Evolutionary conservation across 2,888 invertebrate genomes (phyloP).

Genomic region (Parascotia fuliginaria): DNA sequence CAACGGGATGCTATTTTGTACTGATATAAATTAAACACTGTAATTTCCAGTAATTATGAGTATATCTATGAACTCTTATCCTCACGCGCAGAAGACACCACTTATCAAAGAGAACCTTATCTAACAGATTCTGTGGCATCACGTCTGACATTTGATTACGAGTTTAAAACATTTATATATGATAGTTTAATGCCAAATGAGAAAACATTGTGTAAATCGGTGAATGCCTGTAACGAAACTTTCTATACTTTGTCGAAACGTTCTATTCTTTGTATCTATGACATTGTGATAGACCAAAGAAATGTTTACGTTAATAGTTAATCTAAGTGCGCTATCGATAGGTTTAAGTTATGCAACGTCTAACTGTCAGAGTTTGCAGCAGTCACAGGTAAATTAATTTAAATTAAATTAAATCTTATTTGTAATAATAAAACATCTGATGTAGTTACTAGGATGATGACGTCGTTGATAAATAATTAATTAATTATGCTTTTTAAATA

Average conservation of each 20-base stretch:
- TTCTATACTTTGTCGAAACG: slow-evolving; percentile 2
- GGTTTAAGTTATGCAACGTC: slow-evolving; percentile 58
- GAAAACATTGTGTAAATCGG: slow-evolving; percentile 21
- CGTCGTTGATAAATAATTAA: no score
- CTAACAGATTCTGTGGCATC: slow-evolving; percentile 30
- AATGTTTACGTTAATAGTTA: slow-evolving; percentile 58
- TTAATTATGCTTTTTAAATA: no score
- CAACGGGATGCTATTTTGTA: no score
- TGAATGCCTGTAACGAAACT: no score
- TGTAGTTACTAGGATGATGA: no score
- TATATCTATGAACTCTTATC: slow-evolving; percentile 22
- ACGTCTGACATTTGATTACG: slow-evolving; percentile 33
- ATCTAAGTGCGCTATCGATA: slow-evolving; percentile 54
- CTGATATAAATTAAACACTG: no score
- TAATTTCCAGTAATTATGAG: slow-evolving; percentile 16
- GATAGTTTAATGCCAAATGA: slow-evolving; percentile 6
- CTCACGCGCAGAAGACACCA: slow-evolving; percentile 24
- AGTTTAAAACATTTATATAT: slow-evolving; percentile 27
- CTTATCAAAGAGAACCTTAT: slow-evolving; percentile 42
- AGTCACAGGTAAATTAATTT: slow-evolving; percentile 64
- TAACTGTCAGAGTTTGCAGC: slow-evolving; percentile 57
- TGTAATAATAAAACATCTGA: no score
- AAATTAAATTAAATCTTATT: no score
- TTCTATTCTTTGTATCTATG: not conserved
- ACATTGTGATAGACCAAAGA: slow-evolving; percentile 17